Conservation (phyloP, 2,113 vertebrate species). For the Promerops cafer region DNA sequence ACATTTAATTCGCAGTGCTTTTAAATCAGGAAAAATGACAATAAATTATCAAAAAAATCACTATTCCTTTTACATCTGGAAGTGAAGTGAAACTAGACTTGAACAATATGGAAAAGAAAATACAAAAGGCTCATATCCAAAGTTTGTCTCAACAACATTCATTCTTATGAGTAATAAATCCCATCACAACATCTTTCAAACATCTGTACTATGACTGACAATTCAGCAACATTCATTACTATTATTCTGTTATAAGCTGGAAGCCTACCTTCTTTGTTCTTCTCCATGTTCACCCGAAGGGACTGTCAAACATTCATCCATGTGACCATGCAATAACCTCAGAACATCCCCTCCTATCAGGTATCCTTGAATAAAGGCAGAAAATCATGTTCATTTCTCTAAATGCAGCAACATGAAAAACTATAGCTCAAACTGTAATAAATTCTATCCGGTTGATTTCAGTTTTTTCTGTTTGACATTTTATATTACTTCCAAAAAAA, state of each 20-base stretch:
- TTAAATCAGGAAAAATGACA: background rate
- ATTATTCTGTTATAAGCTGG: background rate
- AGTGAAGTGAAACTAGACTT: background rate
- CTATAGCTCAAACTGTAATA: background rate
- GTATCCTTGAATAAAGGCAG: constrained; percentile 76
- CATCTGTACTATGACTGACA: background rate
- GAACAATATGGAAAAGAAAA: background rate
- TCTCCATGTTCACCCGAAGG: constrained; percentile 91
- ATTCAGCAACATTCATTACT: background rate
- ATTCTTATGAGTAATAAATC: background rate
- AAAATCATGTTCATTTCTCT: background rate
- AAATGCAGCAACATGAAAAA: accelerated
- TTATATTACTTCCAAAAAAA: background rate
- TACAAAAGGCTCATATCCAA: background rate
- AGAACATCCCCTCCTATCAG: constrained; percentile 94
- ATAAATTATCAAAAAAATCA: background rate
- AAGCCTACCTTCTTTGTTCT: constrained; percentile 87
- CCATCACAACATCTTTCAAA: background rate
- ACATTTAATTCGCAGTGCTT: background rate
- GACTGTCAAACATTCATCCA: constrained; percentile 96
- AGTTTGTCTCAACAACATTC: background rate
- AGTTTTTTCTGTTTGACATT: background rate
- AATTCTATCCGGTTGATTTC: background rate
- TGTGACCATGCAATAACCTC: constrained; percentile 90
- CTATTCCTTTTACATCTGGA: background rate